phyloP scores from a whole-genome alignment of 1,140 invertebrate species.

The Brachionus koreanus region DNA sequence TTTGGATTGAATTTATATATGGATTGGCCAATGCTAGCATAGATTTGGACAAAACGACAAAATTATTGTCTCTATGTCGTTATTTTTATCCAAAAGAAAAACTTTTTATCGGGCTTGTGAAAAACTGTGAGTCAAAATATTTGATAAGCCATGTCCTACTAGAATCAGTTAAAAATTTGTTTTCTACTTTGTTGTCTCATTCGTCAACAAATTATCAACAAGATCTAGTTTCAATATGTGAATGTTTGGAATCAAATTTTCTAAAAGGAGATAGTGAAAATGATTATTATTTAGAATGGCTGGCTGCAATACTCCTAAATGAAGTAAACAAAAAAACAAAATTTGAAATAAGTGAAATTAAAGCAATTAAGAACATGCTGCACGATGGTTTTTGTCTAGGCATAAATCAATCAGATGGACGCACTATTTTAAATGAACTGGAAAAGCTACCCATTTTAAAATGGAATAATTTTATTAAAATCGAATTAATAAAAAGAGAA shows the following conservation, averaged over 20 bases:
- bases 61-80: background rate
- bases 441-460: background rate
- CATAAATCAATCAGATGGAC: background rate
- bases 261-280: background rate
- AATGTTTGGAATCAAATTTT: background rate
- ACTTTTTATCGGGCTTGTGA: background rate
- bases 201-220: background rate
- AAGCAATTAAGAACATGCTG: background rate
- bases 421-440: background rate
- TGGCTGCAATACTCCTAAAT: background rate
- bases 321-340: background rate
- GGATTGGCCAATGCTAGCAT: background rate
- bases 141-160: background rate
- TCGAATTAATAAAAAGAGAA: background rate
- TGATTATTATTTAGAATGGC: background rate
- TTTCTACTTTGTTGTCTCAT: background rate
- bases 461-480: constrained; percentile 1
- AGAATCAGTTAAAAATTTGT: background rate
- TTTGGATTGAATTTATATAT: background rate
- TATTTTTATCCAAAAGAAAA: constrained; percentile 1
- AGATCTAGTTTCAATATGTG: background rate
- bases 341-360: background rate
- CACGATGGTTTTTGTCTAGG: background rate
- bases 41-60: background rate
- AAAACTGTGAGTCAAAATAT: background rate